Evolutionary conservation across 2,113 vertebrate species (phyloP), one percentile per base, ranked within the genome.

Genomic region (Platysteira castanea): DNA sequence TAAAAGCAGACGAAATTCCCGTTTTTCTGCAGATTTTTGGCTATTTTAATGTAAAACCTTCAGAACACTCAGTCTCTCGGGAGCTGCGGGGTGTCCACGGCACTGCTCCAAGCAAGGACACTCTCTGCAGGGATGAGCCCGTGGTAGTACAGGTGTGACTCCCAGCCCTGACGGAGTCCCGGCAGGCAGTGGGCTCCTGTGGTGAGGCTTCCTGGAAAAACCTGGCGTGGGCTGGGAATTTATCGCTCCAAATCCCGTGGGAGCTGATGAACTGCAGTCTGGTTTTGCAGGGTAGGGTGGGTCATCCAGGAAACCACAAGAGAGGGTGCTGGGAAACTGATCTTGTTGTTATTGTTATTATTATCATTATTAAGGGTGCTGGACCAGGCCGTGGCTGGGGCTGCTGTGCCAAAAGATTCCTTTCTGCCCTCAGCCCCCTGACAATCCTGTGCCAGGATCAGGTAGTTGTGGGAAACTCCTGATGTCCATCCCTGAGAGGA

Each of bases 1-100:
- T 26, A 68, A 65, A 76, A 87, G 23, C 26, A 4, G 63, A 15
- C 15, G 6, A 24, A 46, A 5, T 6, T 6, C 44, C 14, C 4
- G 0, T 17, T 74, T 84, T 39, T 2, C 56, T 7, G 6, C 41
- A 28, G 86, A 18, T 26, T 73, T 79, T n/a, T 13, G 3, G 53
- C 50, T 37, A 1, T 78, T 94, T 74, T 41, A 23, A 22, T 24
- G 27, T 21, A 57, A 67, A 86, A 9, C 42, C 46, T 28, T 44
- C 42, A 3, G n/a, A 15, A 57, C 2, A 1, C 33, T 47, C n/a
- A 15, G 60, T 9, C 60, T 77, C 37, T 3, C 0, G 10, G 54
- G 47, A 46, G 1, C 70, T 12, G 84, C 2, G 1, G 78, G 74
- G 3, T n/a, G 56, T 11, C 70, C 2, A 1, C 1, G 0, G 14